Base-by-base conservation (phyloP, 1,140 invertebrate genomes). In the Penaeus indicus region DNA sequence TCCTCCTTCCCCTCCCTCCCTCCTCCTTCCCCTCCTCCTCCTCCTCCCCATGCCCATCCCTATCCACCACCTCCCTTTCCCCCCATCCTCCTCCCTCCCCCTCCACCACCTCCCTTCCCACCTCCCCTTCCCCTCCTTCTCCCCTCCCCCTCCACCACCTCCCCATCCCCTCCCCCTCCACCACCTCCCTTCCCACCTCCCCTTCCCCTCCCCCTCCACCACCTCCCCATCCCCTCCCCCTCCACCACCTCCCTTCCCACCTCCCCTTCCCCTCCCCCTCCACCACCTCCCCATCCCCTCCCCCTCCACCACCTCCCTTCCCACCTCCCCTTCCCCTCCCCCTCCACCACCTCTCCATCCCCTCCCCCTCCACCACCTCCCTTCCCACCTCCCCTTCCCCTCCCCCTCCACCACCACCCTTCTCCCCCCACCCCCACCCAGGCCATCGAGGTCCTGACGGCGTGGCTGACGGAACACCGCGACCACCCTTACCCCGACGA, bases 401-500 rank as follows among this genome's bases (percentile, higher is more conserved):
- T 78, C 21, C 69, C 69, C 22, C 11, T 27, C 82, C 8, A 27
- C 47, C 32, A 1, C 27, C 63, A n/a, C 77, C 69, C 25, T 69
- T 54, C n/a, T 22, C 77, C 19, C 69, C 84, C 22, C 13, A 21
- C 82, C 19, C 42, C 42, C 27, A 3, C 42, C 27, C 82, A 84
- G 82, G 82, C 32, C n/a, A 63, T 25, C 16, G 63, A 84, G 13
- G 69, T 85, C 18, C 60, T 85, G 69, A 22, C 47, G 18, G 63
- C 84, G 54, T 85, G 84, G 84, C 84, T 85, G 47, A n/a, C 13
- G 16, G 84, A 77, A 5, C 47, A 85, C 69, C 47, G 54, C 3
- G 47, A 85, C 13, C 60, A 77, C 84, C 84, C 84, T 11, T 85
- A 85, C 27, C 84, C 84, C 10, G 69, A 85, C 69, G 84, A 85